Base-by-base conservation (phyloP, 2,888 invertebrate genomes). In the Lasioglossum vierecki region DNA sequence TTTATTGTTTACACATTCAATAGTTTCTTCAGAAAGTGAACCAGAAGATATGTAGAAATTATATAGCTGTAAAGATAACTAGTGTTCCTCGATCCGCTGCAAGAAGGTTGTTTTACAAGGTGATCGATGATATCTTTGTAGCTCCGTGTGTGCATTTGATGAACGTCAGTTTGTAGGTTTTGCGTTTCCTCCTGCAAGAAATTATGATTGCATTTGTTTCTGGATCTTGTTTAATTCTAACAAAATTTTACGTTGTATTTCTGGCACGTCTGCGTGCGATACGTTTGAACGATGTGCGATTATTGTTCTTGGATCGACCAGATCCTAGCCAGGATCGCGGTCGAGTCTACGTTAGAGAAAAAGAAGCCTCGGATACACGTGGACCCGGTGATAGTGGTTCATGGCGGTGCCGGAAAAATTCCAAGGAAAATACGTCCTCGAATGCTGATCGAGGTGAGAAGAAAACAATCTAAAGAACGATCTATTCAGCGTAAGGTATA, bases 291-390 rank as follows among this genome's bases (percentile, higher is more conserved):
- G 71, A 92, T 89, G 91, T 93, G 93, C 53, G 93, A 93, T 77
- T 93, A 93, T 84, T 93, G 93, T 71, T 80, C 90, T n/a, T 92
- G 93, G 93, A 88, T 92, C 26, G 85, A 89, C 22, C 85, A 86
- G 15, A 80, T 90, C 66, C 79, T 89, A 49, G 74, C 86, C 5
- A 88, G 66, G 77, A 60, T 87, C 53, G 80, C 81, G 60, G 44
- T 72, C 0, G 82, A 84, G 18, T 46, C 63, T 0, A 83, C 83
- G 30, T 18, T 57, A 2, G 44, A 82, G 22, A 83, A 74, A 5
- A 82, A 83, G 77, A 82, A 83, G 77, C 80, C 68, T 35, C 76
- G 68, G 9, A 4, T 75, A 8, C 85, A 82, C 35, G 88, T 80
- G 13, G 90, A 91, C 78, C 91, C 93, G 22, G 82, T 92, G 66